Base-by-base conservation (phyloP, 2,797 vertebrate species). In the Pseudochirops corinnae region DNA sequence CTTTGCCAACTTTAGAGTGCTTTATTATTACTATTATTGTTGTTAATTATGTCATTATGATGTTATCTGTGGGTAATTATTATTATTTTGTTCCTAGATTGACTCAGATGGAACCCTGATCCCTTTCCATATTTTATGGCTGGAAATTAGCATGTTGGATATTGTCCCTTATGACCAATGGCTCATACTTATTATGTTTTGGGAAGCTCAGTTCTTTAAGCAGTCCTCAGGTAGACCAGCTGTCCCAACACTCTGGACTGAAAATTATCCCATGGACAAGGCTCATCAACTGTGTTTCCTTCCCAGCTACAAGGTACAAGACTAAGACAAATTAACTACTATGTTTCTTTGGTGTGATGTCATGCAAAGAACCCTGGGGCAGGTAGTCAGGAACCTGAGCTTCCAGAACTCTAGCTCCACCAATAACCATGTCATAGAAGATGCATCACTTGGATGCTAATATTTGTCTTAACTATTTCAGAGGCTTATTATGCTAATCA, bases 311-410 rank as follows among this genome's bases (percentile, higher is more conserved):
- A 50, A 52, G 50, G 62, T 28, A 28, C 50, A 87, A 6, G 12
- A 6, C 6, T 1, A 1, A 3, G 50, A 55, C 1, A 55, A 53
- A 39, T 18, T 31, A 3, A 24, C 62, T n/a, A 3, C 29, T 1
- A 29, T 52, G 29, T 5, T 18, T 10, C 29, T 26, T 18, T 33
- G 33, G 46, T 55, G 4, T 28, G 18, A 14, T 5, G 13, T 7
- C 62, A 90, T 52, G 26, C 90, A 91, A 95, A 52, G 10, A 52
- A 58, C 24, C 46, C 39, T 29, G 39, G 13, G 39, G 31, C 5
- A 87, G 14, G 28, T n/a, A 56, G 13, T 39, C 33, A 67, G 14
- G 33, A n/a, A n/a, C 13, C 62, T 24, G 16, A 1, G 18, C 18
- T 74, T 74, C n/a, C n/a, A 26, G 6, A 57, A 26, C 14, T n/a